A percentile compares a stretch with the other conserved stretches of the same genome.
Conservation (phyloP, 1,140 invertebrate species). For the Wasmannia auropunctata region DNA sequence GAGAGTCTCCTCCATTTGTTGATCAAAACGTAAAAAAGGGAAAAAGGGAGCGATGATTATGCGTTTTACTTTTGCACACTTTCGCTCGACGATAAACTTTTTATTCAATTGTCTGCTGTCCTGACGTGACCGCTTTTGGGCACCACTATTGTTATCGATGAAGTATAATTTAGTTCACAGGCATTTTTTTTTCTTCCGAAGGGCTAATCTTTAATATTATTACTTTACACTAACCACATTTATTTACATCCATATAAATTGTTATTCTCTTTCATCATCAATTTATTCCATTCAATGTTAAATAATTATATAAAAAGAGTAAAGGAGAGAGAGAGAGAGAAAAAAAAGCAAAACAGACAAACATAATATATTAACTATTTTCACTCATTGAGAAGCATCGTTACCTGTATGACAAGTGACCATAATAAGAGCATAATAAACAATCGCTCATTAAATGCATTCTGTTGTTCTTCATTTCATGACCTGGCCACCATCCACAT, state of each 20-base stretch:
- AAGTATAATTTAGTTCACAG: conserved; percentile 75
- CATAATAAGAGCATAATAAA: conserved; percentile 86
- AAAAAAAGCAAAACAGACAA: conserved; percentile 68
- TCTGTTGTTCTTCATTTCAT: conserved; percentile 86
- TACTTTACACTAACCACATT: conserved; percentile 84
- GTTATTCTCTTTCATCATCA: conserved; percentile 85
- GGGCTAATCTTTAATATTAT: conserved; percentile 75
- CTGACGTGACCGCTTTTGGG: conserved; percentile 65
- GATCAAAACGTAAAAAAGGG: conserved; percentile 22
- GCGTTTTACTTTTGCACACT: conserved; percentile 53
- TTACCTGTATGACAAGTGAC: conserved; percentile 86
- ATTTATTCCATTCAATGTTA: conserved; percentile 85
- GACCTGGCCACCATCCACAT: conserved; percentile 82
- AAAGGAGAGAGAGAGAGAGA: conserved; percentile 37
- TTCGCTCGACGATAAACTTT: conserved; percentile 52
- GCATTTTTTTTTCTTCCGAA: conserved; percentile 70
- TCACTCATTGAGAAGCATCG: conserved; percentile 86
- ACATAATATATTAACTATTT: conserved; percentile 86
- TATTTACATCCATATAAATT: conserved; percentile 84
- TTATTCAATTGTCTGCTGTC: conserved; percentile 43
- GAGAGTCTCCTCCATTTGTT: conserved; percentile 59
- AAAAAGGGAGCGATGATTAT: conserved; percentile 27
- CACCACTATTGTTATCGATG: conserved; percentile 67
- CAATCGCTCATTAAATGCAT: conserved; percentile 86
- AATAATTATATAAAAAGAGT: conserved; percentile 83